These are phyloP conservation scores for Megaleporinus macrocephalus DNA, from an alignment of 2,113 vertebrate species.

Conservation along the genomic window DNA sequence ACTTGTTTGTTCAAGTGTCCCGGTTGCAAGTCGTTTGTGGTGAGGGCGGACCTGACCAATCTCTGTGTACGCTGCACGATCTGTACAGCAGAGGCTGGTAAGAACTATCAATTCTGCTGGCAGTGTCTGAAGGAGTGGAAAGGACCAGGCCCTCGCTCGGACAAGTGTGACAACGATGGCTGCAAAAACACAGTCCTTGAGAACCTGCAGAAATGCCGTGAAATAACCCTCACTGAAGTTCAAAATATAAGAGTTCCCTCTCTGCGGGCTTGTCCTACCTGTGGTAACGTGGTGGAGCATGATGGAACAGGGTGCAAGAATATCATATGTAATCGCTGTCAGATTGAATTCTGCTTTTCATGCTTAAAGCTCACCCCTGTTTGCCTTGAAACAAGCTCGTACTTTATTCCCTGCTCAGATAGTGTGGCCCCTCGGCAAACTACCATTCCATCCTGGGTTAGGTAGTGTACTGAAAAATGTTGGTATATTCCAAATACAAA, in stretches of 20 bases:
- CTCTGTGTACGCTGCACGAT: slow-evolving; percentile 69
- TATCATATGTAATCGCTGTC: slow-evolving; percentile 73
- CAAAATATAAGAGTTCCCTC: slow-evolving; percentile 60
- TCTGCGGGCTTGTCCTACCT: slow-evolving; percentile 76
- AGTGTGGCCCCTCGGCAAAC: slow-evolving; percentile 74
- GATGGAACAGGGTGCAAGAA: slow-evolving; percentile 75
- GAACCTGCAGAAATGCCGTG: slow-evolving; percentile 52
- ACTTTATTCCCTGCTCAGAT: slow-evolving; percentile 65
- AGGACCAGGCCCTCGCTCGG: slow-evolving; percentile 65
- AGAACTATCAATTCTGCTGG: slow-evolving; percentile 68
- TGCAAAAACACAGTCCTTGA: slow-evolving; percentile 66
- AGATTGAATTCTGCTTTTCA: slow-evolving; percentile 77
- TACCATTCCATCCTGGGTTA: slow-evolving; percentile 69
- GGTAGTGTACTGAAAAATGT: neutral
- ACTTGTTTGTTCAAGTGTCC: slow-evolving; percentile 67
- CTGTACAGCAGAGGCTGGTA: slow-evolving; percentile 52
- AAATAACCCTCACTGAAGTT: slow-evolving; percentile 40
- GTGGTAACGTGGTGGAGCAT: slow-evolving; percentile 71
- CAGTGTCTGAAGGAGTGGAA: slow-evolving; percentile 75
- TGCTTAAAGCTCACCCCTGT: slow-evolving; percentile 70
- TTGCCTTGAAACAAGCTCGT: slow-evolving; percentile 61
- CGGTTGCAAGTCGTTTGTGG: slow-evolving; percentile 65
- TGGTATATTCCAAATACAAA: neutral
- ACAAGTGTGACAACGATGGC: slow-evolving; percentile 68
- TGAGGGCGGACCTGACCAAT: slow-evolving; percentile 67